Percentiles rank a stretch among this genome's conserved stretches.
Evolutionary conservation across 2,888 invertebrate species (phyloP).

Genomic region (Epirrita christyi): DNA sequence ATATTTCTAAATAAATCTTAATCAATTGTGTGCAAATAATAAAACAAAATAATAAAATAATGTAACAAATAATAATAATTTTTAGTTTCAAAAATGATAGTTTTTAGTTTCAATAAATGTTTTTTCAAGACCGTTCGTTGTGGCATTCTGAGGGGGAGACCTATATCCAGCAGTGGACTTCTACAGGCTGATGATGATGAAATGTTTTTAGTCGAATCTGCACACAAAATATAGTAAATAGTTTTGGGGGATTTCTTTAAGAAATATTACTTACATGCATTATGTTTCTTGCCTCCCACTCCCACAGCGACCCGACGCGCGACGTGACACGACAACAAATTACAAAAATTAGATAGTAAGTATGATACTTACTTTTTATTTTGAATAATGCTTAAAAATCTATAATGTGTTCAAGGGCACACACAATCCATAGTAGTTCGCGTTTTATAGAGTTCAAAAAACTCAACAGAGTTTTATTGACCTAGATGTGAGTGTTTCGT

Average conservation of each 20-base stretch:
- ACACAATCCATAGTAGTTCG: not conserved
- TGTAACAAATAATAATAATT: not conserved
- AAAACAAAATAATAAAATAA: not conserved
- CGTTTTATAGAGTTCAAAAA: not conserved
- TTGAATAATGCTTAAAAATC: not conserved
- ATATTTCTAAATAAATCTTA: not conserved
- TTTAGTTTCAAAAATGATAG: no score
- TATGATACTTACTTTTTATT: not conserved
- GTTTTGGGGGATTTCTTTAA: not conserved
- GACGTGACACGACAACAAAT: slow-evolving; percentile 2
- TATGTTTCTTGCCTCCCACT: slow-evolving; percentile 12
- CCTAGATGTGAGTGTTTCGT: slow-evolving; percentile 5
- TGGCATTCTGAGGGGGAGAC: no score
- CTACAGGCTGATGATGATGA: no score
- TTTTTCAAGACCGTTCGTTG: no score
- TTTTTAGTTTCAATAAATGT: no score
- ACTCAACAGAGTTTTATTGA: not conserved
- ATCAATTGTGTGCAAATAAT: not conserved
- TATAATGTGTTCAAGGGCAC: not conserved
- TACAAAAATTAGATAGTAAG: not conserved
- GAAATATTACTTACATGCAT: slow-evolving; percentile 25
- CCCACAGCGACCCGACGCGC: slow-evolving; percentile 13
- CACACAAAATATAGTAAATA: not conserved
- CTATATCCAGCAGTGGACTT: no score
- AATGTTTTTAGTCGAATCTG: slow-evolving; percentile 5